Evolutionary conservation across 2,797 vertebrate species (phyloP).

Genomic region (Poeciliopsis paucimaculata): DNA sequence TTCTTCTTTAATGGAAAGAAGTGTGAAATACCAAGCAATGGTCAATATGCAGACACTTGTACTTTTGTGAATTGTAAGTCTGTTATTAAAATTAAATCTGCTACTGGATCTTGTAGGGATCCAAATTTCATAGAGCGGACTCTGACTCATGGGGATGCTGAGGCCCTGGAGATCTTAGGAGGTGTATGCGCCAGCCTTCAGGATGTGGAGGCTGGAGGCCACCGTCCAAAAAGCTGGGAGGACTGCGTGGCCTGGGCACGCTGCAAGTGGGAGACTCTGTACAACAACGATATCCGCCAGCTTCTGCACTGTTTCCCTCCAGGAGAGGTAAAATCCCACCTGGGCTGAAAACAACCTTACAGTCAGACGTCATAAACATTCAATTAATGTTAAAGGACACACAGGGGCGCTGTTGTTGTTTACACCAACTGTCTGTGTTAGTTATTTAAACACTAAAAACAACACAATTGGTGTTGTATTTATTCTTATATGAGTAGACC

Average conservation of each 20-base stretch:
- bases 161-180: constrained; percentile 77
- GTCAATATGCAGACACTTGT: neutral
- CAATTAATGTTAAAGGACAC: constrained; percentile 36
- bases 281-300: constrained; percentile 78
- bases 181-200: constrained; percentile 71
- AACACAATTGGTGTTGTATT: neutral
- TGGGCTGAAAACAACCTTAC: neutral
- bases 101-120: constrained; percentile 73
- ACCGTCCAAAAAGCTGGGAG: constrained; percentile 77
- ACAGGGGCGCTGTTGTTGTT: constrained; percentile 49
- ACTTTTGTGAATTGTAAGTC: neutral
- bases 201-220: constrained; percentile 54
- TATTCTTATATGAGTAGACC: constrained; percentile 14
- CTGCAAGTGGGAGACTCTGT: constrained; percentile 84
- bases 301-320: constrained; percentile 83
- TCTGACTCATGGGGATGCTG: constrained; percentile 50
- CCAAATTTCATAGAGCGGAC: constrained; percentile 65
- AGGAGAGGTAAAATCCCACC: constrained; percentile 72
- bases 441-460: constrained; percentile 6
- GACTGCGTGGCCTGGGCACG: constrained; percentile 89
- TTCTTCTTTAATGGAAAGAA: neutral
- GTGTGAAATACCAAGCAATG: neutral
- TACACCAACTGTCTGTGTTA: neutral
- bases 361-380: neutral
- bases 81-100: constrained; percentile 16